Percentiles rank a stretch among this genome's conserved stretches.
phyloP scores from a whole-genome alignment of 2,888 invertebrate species.

The Gortyna flavago region DNA sequence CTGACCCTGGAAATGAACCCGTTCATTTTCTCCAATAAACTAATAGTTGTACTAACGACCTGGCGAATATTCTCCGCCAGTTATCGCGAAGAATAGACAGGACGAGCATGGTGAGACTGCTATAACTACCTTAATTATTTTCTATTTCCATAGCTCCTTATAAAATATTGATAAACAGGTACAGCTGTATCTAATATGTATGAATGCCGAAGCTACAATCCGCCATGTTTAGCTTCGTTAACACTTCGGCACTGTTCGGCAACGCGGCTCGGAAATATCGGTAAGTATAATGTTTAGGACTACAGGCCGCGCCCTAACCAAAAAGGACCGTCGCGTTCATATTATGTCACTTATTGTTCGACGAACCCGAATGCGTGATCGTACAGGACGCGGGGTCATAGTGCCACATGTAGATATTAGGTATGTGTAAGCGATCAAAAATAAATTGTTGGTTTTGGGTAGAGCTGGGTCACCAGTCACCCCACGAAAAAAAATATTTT shows the following conservation, averaged over 20 bases:
- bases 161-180: background rate
- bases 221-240: constrained; percentile 72
- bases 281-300: constrained; percentile 63
- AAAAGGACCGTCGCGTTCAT: no score
- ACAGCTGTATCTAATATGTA: background rate
- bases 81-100: constrained; percentile 70
- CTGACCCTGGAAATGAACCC: background rate
- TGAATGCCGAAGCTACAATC: constrained; percentile 74
- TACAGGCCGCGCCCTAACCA: background rate
- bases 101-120: constrained; percentile 62
- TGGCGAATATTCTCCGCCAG: constrained; percentile 71
- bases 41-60: background rate
- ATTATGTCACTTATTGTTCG: background rate
- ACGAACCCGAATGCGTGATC: background rate
- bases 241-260: constrained; percentile 74
- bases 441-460: background rate
- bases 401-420: background rate
- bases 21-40: background rate
- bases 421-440: background rate
- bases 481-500: background rate
- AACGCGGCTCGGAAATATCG: constrained; percentile 62
- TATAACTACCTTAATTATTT: background rate
- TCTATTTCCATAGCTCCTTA: background rate
- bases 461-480: no score
- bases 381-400: background rate